phyloP scores from a whole-genome alignment of 2,888 invertebrate species.

The Pinctada fucata region DNA sequence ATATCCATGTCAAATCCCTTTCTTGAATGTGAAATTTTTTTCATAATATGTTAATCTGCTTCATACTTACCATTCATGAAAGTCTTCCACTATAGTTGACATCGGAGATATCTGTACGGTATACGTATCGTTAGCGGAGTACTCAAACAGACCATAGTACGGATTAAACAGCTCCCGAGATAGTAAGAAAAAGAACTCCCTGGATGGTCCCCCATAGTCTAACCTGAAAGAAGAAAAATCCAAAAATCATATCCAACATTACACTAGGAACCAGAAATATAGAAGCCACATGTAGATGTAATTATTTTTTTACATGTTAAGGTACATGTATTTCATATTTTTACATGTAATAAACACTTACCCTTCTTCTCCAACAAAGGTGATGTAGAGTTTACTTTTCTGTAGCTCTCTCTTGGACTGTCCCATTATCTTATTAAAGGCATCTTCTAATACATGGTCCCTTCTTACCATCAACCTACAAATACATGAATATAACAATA shows the following conservation, averaged over 20 bases:
- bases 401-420: constrained; percentile 96
- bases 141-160: constrained; percentile 98
- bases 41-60: too few relatives aligned
- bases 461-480: constrained; percentile 92
- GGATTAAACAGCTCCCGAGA: constrained; percentile 98
- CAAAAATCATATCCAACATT: not conserved
- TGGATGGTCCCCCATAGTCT: constrained; percentile 97
- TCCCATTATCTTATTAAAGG: constrained; percentile 96
- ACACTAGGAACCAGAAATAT: not conserved
- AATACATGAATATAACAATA: constrained; percentile 1
- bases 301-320: too few relatives aligned
- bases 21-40: too few relatives aligned
- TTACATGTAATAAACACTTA: constrained; percentile 44
- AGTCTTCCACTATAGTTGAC: constrained; percentile 97
- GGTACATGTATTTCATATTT: too few relatives aligned
- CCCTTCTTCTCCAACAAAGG: constrained; percentile 92
- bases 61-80: constrained; percentile 89
- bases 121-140: constrained; percentile 98
- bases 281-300: not conserved
- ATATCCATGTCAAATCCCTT: too few relatives aligned
- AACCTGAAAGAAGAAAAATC: constrained; percentile 77
- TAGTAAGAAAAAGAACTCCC: constrained; percentile 98
- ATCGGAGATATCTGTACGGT: constrained; percentile 90
- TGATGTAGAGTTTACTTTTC: constrained; percentile 94
- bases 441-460: constrained; percentile 95